A percentile compares a stretch with the other conserved stretches of the same genome.
Conservation (phyloP, 2,888 invertebrate genomes). For the Lepidocyrtinus sp. region DNA sequence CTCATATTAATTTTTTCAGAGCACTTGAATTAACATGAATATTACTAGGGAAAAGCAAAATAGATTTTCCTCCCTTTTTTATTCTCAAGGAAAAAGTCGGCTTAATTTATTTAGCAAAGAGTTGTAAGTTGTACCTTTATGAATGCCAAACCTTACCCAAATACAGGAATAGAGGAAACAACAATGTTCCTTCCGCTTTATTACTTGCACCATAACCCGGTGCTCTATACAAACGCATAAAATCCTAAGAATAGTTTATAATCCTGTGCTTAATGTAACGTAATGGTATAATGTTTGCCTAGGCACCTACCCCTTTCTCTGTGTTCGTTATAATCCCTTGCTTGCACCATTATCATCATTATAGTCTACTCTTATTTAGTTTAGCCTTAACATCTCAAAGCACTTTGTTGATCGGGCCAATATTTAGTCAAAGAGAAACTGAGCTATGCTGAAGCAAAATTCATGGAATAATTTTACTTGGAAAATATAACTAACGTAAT, state of each 20-base stretch:
- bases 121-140: conserved; percentile 11
- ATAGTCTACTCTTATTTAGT: conserved; percentile 10
- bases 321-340: conserved; percentile 62
- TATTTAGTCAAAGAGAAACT: conserved; percentile 53
- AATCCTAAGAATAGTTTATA: conserved; percentile 20
- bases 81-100: no score
- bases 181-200: conserved; percentile 20
- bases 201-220: neutral
- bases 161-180: conserved; percentile 19
- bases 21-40: conserved; percentile 67
- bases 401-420: neutral
- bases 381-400: no score
- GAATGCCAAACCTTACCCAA: conserved; percentile 31
- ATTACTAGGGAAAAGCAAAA: conserved; percentile 12
- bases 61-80: no score
- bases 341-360: conserved; percentile 61
- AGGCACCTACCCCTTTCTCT: conserved; percentile 61
- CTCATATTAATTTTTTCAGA: conserved; percentile 68
- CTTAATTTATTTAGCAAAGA: no score
- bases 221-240: conserved; percentile 12
- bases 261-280: conserved; percentile 61
- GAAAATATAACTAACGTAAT: neutral
- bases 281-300: conserved; percentile 65
- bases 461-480: conserved; percentile 28
- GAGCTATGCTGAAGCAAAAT: no score